Evolutionary conservation across 1,140 invertebrate species (phyloP).

Genomic region (Chrysomallon squamiferum): DNA sequence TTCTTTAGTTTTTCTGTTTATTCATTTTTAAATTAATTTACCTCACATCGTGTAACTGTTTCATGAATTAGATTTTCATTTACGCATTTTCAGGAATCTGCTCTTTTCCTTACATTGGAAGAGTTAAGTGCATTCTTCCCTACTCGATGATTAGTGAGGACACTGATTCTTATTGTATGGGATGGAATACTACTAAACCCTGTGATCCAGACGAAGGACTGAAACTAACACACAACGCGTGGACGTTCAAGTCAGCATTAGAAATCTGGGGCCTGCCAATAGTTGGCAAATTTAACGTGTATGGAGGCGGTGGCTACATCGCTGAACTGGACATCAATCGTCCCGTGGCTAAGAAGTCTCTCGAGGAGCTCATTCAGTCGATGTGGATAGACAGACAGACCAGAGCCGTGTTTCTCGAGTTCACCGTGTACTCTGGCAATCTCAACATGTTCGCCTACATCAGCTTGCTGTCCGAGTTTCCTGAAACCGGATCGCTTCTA

Average conservation of each 20-base stretch:
- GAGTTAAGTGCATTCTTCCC: slow-evolving; percentile 8
- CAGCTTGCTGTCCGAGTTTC: slow-evolving; percentile 57
- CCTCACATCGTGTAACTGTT: no score
- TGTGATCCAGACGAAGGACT: neutral
- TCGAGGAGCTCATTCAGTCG: slow-evolving; percentile 53
- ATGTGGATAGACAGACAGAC: slow-evolving; percentile 66
- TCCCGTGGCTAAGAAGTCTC: slow-evolving; percentile 10
- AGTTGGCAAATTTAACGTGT: slow-evolving; percentile 25
- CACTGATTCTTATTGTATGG: slow-evolving; percentile 13
- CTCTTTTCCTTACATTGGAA: neutral
- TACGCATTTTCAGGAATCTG: slow-evolving; percentile 16
- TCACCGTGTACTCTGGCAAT: slow-evolving; percentile 66
- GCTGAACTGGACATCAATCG: slow-evolving; percentile 19
- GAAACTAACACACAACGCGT: slow-evolving; percentile 17
- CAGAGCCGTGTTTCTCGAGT: slow-evolving; percentile 66
- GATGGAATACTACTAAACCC: slow-evolving; percentile 10
- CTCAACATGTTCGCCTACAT: slow-evolving; percentile 38
- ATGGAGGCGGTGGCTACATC: slow-evolving; percentile 43
- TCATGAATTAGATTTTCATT: no score
- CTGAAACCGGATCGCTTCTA: slow-evolving; percentile 59
- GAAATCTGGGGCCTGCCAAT: slow-evolving; percentile 35
- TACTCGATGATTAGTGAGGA: slow-evolving; percentile 26
- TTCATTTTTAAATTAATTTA: no score
- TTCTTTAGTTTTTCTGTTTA: no score
- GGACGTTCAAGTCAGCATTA: slow-evolving; percentile 20